phyloP scores from a whole-genome alignment of 2,888 invertebrate genomes.

The Dryomyza anilis region DNA sequence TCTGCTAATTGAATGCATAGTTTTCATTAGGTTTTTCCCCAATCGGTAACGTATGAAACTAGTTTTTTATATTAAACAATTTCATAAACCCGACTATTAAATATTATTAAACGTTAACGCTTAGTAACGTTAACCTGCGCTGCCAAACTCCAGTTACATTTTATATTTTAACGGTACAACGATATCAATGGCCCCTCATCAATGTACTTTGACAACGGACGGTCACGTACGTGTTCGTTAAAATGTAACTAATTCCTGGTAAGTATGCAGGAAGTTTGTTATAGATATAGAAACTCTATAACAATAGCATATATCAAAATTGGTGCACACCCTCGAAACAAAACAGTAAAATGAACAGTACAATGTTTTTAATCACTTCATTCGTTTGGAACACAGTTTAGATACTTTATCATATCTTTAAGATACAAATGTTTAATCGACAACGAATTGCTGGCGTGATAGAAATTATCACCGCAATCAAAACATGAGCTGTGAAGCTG shows the following conservation, averaged over 20 bases:
- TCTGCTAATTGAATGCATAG: too few relatives aligned
- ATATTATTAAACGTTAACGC: too few relatives aligned
- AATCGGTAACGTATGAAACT: too few relatives aligned
- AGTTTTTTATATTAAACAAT: too few relatives aligned
- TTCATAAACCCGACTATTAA: too few relatives aligned
- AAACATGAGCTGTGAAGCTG: background rate
- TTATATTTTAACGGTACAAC: too few relatives aligned
- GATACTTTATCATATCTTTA: background rate
- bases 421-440: conserved; percentile 18
- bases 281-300: conserved; percentile 12
- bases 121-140: too few relatives aligned
- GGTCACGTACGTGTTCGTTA: too few relatives aligned
- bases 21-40: too few relatives aligned
- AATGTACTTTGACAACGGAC: background rate
- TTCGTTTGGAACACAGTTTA: background rate
- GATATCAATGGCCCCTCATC: too few relatives aligned
- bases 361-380: conserved; percentile 29
- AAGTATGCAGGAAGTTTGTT: background rate
- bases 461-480: conserved; percentile 18
- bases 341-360: conserved; percentile 1
- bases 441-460: conserved; percentile 29
- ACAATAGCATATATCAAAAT: conserved; percentile 27
- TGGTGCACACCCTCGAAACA: conserved; percentile 25
- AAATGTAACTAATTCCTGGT: background rate
- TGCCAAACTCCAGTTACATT: too few relatives aligned